Evolutionary conservation across 2,113 vertebrate genomes (phyloP).

Genomic region (Pandion haliaetus): DNA sequence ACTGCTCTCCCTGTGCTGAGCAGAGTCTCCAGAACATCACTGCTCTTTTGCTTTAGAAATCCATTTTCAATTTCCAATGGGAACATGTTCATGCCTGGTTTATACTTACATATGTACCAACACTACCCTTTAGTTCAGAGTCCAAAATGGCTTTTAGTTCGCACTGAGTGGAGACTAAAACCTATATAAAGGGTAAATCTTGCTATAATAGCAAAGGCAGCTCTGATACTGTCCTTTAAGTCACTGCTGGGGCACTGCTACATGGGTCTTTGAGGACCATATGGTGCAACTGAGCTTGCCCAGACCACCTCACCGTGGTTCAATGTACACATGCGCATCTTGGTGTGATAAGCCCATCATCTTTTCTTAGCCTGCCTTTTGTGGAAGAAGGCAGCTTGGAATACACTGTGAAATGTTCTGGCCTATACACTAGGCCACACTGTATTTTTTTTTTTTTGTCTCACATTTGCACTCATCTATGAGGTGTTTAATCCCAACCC

Average conservation of each 20-base stretch:
- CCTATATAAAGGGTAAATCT: not conserved
- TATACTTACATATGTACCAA: not conserved
- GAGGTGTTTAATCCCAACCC: not conserved
- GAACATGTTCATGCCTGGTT: not conserved
- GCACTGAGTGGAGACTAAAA: not conserved
- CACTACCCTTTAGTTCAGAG: not conserved
- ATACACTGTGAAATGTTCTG: not conserved
- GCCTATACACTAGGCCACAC: not conserved
- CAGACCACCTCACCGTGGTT: not conserved
- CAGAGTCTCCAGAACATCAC: not conserved
- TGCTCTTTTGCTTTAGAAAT: not conserved
- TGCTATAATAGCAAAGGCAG: not conserved
- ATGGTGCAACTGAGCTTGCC: not conserved
- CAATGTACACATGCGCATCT: accelerated
- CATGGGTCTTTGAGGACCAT: not conserved
- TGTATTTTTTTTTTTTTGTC: not conserved
- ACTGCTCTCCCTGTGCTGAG: not conserved
- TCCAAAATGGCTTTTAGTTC: not conserved
- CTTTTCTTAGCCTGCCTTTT: not conserved
- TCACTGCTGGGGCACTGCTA: not conserved
- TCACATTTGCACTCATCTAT: not conserved
- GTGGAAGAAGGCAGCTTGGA: not conserved
- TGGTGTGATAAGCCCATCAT: not conserved
- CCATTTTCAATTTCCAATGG: not conserved
- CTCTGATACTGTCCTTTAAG: not conserved